Evolutionary conservation across 2,888 invertebrate species (phyloP).

Genomic region (Tholera decimalis): DNA sequence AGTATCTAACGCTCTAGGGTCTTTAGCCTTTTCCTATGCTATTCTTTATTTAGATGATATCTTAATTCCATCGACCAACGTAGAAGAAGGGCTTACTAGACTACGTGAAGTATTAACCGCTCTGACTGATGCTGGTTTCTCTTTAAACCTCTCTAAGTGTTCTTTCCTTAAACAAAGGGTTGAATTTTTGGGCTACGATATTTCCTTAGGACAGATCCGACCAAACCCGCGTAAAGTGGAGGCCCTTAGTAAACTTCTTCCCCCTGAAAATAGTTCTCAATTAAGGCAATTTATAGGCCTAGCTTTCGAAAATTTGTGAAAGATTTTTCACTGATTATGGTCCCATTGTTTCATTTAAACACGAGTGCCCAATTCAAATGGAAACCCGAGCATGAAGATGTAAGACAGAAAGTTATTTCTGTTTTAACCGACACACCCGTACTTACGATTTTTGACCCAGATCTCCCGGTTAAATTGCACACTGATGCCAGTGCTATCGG

Average conservation of each 20-base stretch:
- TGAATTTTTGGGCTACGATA: constrained; percentile 1
- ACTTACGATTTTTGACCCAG: constrained; percentile 57
- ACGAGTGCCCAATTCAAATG: constrained; percentile 29
- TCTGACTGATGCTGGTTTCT: constrained; percentile 49
- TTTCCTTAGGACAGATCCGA: not conserved
- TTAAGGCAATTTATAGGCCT: constrained; percentile 19
- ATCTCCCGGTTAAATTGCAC: constrained; percentile 50
- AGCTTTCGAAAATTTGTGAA: constrained; percentile 57
- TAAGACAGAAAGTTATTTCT: constrained; percentile 45
- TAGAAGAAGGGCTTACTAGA: constrained; percentile 35
- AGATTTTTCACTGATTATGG: constrained; percentile 26
- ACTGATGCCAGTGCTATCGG: constrained; percentile 60
- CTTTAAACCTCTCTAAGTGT: constrained; percentile 46
- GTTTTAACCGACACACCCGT: constrained; percentile 36
- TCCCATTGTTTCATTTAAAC: constrained; percentile 38
- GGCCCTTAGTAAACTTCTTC: not conserved
- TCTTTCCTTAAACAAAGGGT: constrained; percentile 4
- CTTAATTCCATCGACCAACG: constrained; percentile 6
- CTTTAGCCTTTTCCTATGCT: not conserved
- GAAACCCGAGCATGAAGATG: constrained; percentile 37
- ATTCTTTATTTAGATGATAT: not conserved
- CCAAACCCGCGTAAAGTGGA: constrained; percentile 4
- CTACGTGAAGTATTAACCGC: constrained; percentile 24
- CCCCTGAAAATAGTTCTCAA: not conserved
- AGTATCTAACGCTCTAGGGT: not conserved